phyloP scores from a whole-genome alignment of 2,888 invertebrate genomes.

The Sesia apiformis region DNA sequence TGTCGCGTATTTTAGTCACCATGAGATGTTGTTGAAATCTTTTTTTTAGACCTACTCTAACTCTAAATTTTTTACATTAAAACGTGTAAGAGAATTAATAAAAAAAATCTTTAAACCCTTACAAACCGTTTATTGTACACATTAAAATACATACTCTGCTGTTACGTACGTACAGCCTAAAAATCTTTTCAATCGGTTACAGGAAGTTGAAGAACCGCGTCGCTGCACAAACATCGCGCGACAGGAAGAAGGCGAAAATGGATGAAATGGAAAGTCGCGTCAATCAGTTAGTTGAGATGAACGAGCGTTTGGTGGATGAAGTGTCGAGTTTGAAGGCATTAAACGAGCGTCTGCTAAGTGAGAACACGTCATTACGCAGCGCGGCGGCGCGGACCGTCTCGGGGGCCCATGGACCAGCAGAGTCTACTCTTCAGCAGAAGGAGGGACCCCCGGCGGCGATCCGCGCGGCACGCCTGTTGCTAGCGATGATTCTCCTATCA shows the following conservation, averaged over 20 bases:
- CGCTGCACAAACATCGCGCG: slow-evolving; percentile 97
- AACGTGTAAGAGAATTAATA: too few relatives aligned
- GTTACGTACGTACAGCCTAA: too few relatives aligned
- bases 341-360: slow-evolving; percentile 79
- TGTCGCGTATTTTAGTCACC: slow-evolving; percentile 15
- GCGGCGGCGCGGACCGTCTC: slow-evolving; percentile 79
- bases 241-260: slow-evolving; percentile 95
- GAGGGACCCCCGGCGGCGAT: slow-evolving; percentile 83
- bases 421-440: slow-evolving; percentile 97
- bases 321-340: slow-evolving; percentile 78
- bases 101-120: too few relatives aligned
- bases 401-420: slow-evolving; percentile 84
- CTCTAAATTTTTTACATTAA: too few relatives aligned
- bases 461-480: slow-evolving; percentile 81
- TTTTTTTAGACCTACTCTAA: too few relatives aligned
- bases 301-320: slow-evolving; percentile 78
- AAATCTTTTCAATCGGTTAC: slow-evolving; percentile 15
- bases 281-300: slow-evolving; percentile 75
- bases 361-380: slow-evolving; percentile 77
- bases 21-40: too few relatives aligned
- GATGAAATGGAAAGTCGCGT: slow-evolving; percentile 88
- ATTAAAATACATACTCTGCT: too few relatives aligned
- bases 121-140: too few relatives aligned
- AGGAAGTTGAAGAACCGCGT: slow-evolving; percentile 97
- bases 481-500: slow-evolving; percentile 88